A percentile compares a stretch with the other conserved stretches of the same genome.
Conservation (phyloP, 2,797 vertebrate species). For the Chloroceryle amazona region DNA sequence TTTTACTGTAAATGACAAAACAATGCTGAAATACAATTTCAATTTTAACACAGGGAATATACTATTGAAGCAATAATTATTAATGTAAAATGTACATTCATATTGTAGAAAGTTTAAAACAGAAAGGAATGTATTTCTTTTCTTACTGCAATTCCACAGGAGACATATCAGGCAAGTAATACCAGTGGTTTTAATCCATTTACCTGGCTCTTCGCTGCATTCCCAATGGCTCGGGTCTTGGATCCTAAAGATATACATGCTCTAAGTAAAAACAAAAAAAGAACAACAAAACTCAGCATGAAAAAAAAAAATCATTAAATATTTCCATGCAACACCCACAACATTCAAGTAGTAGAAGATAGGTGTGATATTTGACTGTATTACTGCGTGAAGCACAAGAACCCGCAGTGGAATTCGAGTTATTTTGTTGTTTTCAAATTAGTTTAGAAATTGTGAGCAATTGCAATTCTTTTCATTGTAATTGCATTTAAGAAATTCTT, state of each 20-base stretch:
- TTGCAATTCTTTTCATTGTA: not conserved
- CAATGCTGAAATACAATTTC: not conserved
- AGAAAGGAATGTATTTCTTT: not conserved
- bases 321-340: not conserved
- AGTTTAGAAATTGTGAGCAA: not conserved
- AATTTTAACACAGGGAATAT: not conserved
- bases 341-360: not conserved
- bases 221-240: conserved; percentile 94
- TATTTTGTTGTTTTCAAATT: not conserved
- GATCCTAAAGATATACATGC: conserved; percentile 94
- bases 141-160: not conserved
- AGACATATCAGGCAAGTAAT: not conserved
- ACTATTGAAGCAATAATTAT: not conserved
- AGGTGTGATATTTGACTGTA: not conserved
- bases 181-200: not conserved
- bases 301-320: not conserved
- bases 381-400: not conserved
- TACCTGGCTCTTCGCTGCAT: conserved; percentile 92
- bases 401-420: not conserved
- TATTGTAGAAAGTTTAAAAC: not conserved
- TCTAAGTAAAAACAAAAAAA: conserved; percentile 75
- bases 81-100: not conserved
- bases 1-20: not conserved
- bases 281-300: not conserved
- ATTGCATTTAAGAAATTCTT: not conserved